Evolutionary conservation across 2,113 vertebrate species (phyloP), one percentile per base, ranked within the genome.

Genomic region (Phasianus colchicus): DNA sequence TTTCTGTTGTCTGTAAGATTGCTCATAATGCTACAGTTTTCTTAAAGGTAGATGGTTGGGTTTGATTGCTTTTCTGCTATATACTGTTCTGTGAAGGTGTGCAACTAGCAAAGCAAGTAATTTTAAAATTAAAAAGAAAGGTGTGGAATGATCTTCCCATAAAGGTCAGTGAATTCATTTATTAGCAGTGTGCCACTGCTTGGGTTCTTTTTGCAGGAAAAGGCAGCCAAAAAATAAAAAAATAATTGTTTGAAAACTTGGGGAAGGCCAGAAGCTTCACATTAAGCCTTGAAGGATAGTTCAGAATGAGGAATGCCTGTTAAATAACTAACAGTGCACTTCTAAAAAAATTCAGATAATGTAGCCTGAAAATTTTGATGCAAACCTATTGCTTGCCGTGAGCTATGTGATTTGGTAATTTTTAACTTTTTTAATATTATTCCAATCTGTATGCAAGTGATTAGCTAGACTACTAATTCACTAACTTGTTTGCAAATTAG

Each of bases 11-110:
- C 14, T 18, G 3, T 34, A 36, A 72, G 9, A 52, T 57, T 84
- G 81, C 70, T 71, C 65, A 5, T 38, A 82, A 58, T 77, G 57
- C 60, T 55, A 48, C 29, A 17, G 61, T 57, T 79, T 4, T 42
- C n/a, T 50, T 69, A 18, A 43, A 61, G 30, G 11, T 4, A 66
- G 32, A 38, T 0, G 0, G 11, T 30, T 57, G 4, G 32, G 50
- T 40, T 42, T 9, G 42, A 54, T 43, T 47, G 50, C 1, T 1
- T 11, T 75, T 83, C 61, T 20, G 2, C 30, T 45, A 1, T 70
- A 67, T 60, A 17, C 42, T 83, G 13, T 55, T 88, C 64, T 81
- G n/a, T 38, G 0, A 10, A 52, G 47, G 67, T 52, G n/a, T 10
- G 34, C 67, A 52, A 38, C 47, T 19, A 19, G 36, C 52, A 69